phyloP scores from a whole-genome alignment of 2,113 vertebrate species.

The Gobio gobio region DNA sequence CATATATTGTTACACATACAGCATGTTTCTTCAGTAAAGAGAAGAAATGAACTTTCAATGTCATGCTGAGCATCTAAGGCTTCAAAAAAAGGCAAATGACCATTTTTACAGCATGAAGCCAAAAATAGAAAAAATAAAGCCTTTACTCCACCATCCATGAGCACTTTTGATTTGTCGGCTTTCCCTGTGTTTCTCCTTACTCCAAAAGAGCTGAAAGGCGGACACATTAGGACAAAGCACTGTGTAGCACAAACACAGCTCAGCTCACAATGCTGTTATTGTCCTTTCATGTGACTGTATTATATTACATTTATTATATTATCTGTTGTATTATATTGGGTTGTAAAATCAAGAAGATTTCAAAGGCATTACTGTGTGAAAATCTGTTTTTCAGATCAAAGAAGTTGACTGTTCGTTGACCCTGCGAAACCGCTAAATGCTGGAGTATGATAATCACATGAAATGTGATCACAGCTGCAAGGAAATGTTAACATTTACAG shows the following conservation, averaged over 20 bases:
- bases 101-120: background rate
- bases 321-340: background rate
- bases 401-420: background rate
- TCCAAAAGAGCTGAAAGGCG: slow-evolving; percentile 4
- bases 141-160: background rate
- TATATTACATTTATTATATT: background rate
- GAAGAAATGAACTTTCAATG: background rate
- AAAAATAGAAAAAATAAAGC: background rate
- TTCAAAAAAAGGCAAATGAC: background rate
- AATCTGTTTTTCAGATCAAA: background rate
- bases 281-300: background rate
- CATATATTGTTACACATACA: background rate
- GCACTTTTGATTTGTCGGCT: slow-evolving; percentile 9
- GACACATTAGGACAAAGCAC: background rate
- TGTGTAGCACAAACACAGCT: background rate
- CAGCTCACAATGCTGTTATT: background rate
- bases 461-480: background rate
- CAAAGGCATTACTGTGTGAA: background rate
- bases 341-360: background rate
- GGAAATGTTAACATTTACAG: background rate
- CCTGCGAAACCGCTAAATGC: background rate
- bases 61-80: slow-evolving; percentile 6
- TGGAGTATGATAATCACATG: background rate
- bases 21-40: background rate
- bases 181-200: background rate